Conservation (phyloP, 1,140 invertebrate species). For the Drosophila kepulauana region DNA sequence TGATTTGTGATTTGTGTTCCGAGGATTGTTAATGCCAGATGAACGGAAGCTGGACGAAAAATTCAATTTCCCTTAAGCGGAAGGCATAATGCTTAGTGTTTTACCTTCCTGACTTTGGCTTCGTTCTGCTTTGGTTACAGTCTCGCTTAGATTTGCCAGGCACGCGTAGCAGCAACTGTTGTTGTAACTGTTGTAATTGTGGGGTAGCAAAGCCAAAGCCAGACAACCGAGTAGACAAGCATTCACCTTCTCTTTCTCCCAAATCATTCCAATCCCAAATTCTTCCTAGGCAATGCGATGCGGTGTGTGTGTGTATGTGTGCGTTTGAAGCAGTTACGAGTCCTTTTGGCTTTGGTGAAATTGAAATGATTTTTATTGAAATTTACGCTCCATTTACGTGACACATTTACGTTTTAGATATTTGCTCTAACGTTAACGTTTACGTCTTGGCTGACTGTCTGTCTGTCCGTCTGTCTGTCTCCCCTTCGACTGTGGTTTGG, state of each 20-base stretch:
- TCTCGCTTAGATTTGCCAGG: slow-evolving; percentile 46
- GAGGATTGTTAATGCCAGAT: slow-evolving; percentile 42
- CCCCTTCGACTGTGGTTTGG: slow-evolving; percentile 30
- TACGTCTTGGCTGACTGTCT: slow-evolving; percentile 21
- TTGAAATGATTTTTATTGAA: slow-evolving; percentile 84
- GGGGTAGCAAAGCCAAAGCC: slow-evolving; percentile 1
- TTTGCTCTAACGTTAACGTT: slow-evolving; percentile 56
- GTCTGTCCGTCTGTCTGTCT: slow-evolving; percentile 8
- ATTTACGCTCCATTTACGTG: slow-evolving; percentile 84
- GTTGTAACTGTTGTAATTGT: slow-evolving; percentile 23
- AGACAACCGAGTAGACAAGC: background rate
- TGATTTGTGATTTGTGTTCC: slow-evolving; percentile 5
- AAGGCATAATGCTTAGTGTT: slow-evolving; percentile 76
- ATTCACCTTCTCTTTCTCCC: background rate
- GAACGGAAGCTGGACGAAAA: slow-evolving; percentile 49
- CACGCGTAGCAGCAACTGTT: slow-evolving; percentile 42
- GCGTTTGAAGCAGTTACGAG: slow-evolving; percentile 55
- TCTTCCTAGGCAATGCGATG: slow-evolving; percentile 25
- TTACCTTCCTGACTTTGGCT: slow-evolving; percentile 42
- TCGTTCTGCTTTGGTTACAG: slow-evolving; percentile 26
- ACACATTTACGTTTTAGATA: slow-evolving; percentile 83
- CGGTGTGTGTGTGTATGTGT: slow-evolving; percentile 5
- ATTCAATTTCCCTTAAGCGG: slow-evolving; percentile 78
- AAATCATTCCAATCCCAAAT: slow-evolving; percentile 13
- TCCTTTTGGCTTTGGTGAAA: slow-evolving; percentile 72